A percentile compares a stretch with the other conserved stretches of the same genome.
These are phyloP conservation scores for Meloidogyne exigua DNA, from an alignment of 1,140 invertebrate species.

Conservation along the genomic window DNA sequence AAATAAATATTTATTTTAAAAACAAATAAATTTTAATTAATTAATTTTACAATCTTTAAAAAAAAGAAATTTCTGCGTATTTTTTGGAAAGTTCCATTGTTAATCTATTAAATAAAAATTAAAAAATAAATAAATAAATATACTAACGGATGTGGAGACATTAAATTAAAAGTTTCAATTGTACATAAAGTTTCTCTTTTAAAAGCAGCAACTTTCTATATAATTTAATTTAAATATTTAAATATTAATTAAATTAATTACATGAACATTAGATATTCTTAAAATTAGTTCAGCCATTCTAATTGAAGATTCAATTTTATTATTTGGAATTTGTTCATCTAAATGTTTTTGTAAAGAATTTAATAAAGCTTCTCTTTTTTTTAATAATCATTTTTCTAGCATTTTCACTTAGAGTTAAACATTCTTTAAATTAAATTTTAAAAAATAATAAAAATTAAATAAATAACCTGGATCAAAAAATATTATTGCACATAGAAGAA, in stretches of 20 bases:
- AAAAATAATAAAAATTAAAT: not conserved
- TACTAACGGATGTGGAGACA: constrained; percentile 57
- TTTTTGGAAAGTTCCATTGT: constrained; percentile 62
- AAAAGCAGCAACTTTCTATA: constrained; percentile 62
- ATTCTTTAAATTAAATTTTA: constrained; percentile 49
- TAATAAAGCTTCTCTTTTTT: constrained; percentile 46
- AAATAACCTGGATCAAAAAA: constrained; percentile 59
- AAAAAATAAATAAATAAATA: not conserved
- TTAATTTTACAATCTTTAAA: constrained; percentile 31
- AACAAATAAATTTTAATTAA: too few species aligned
- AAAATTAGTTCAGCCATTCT: constrained; percentile 52
- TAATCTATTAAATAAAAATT: constrained; percentile 22
- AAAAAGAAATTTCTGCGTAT: constrained; percentile 60
- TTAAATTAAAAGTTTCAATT: constrained; percentile 63
- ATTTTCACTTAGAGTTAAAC: constrained; percentile 48
- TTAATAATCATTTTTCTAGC: constrained; percentile 43
- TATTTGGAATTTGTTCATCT: constrained; percentile 15
- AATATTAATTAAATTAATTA: constrained; percentile 21
- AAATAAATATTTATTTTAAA: too few species aligned
- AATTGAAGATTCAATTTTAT: constrained; percentile 33
- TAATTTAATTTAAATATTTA: constrained; percentile 16
- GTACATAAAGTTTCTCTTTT: constrained; percentile 60
- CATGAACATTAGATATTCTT: constrained; percentile 54
- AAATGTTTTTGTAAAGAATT: constrained; percentile 45
- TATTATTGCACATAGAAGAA: constrained; percentile 57